phyloP scores from a whole-genome alignment of 2,797 vertebrate species.

The Glyptemys insculpta region DNA sequence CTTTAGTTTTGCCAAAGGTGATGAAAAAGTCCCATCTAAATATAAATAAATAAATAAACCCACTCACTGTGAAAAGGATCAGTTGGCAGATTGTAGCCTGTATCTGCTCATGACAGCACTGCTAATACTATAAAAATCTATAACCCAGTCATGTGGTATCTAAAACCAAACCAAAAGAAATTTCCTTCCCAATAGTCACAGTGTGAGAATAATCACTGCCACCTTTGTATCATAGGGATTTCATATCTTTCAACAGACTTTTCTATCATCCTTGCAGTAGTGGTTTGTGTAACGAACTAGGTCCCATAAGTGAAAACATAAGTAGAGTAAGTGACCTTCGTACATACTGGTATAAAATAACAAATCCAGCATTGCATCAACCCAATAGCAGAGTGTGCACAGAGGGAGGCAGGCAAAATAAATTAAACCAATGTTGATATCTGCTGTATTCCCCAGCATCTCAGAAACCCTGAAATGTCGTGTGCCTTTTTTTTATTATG shows the following conservation, averaged over 20 bases:
- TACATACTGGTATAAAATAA: slow-evolving; percentile 57
- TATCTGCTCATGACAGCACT: neutral
- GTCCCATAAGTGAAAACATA: slow-evolving; percentile 65
- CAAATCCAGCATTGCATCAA: slow-evolving; percentile 37
- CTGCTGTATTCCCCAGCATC: neutral
- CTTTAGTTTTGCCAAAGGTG: neutral
- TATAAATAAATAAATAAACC: neutral
- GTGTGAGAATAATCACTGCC: slow-evolving; percentile 49
- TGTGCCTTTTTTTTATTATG: neutral
- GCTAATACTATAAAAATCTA: slow-evolving; percentile 13
- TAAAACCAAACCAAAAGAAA: slow-evolving; percentile 18
- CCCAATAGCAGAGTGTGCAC: slow-evolving; percentile 25
- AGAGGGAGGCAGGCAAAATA: slow-evolving; percentile 51
- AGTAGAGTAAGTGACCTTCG: slow-evolving; percentile 51
- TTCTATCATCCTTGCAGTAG: slow-evolving; percentile 48
- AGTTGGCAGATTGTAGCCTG: neutral
- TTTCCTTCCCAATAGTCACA: slow-evolving; percentile 36
- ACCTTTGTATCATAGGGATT: slow-evolving; percentile 12
- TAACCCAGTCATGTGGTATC: neutral
- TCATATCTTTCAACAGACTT: slow-evolving; percentile 51
- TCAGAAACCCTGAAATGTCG: neutral
- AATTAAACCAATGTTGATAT: slow-evolving; percentile 41
- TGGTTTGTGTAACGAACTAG: slow-evolving; percentile 54
- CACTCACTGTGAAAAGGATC: neutral
- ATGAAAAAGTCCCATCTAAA: neutral